Conservation (phyloP, 1,140 invertebrate genomes). For the Caenorhabditis inopinata region DNA sequence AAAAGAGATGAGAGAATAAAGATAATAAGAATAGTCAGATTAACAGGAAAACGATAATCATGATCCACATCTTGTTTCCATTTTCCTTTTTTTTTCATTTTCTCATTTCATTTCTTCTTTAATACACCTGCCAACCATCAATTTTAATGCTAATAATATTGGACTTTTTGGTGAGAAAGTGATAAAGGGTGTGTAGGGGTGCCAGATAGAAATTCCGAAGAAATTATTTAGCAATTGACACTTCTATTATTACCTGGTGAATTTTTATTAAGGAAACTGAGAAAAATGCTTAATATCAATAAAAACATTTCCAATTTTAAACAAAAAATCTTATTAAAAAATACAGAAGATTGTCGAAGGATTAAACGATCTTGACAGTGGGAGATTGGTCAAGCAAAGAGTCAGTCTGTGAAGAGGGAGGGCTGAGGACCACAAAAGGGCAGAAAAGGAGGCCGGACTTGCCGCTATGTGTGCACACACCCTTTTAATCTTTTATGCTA, state of each 20-base stretch:
- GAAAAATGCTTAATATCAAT: no score
- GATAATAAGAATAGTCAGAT: slow-evolving; percentile 23
- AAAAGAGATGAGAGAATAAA: background rate
- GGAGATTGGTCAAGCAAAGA: slow-evolving; percentile 13
- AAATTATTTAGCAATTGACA: no score
- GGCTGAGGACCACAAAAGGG: slow-evolving; percentile 22
- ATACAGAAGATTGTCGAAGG: background rate
- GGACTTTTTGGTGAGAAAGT: slow-evolving; percentile 16
- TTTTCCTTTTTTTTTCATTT: background rate
- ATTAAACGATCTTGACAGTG: background rate
- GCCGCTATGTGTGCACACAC: slow-evolving; percentile 9
- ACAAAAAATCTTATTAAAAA: background rate
- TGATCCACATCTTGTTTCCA: background rate
- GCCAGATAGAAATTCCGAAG: no score
- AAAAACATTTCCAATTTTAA: no score
- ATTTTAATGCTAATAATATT: slow-evolving; percentile 21
- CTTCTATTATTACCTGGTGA: no score
- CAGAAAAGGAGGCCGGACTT: background rate
- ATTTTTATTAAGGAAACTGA: no score
- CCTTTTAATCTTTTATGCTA: slow-evolving; percentile 17
- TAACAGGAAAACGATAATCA: background rate
- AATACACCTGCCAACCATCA: background rate
- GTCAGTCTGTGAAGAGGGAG: slow-evolving; percentile 21
- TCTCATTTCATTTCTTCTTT: background rate
- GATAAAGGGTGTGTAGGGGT: background rate